Conservation (phyloP, 1,140 invertebrate genomes). For the Penaeus chinensis region DNA sequence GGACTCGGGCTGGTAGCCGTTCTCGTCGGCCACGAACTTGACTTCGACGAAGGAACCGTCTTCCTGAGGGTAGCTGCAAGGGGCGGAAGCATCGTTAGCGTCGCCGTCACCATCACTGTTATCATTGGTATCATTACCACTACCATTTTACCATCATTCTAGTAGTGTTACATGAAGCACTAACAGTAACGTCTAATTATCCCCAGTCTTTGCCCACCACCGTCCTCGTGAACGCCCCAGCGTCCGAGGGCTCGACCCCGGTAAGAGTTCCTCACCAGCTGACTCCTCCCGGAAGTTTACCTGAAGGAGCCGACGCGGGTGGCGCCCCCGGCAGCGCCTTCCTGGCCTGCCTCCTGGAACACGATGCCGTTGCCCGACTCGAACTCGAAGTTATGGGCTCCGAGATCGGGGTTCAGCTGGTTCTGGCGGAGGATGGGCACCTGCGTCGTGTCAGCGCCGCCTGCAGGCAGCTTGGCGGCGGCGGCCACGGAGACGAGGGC, state of each 20-base stretch:
- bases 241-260: no score
- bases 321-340: background rate
- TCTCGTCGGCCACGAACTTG: background rate
- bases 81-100: background rate
- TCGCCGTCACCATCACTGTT: background rate
- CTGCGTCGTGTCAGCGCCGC: background rate
- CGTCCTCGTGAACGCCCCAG: no score
- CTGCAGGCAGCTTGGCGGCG: background rate
- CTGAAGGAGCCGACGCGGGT: slow-evolving; percentile 28
- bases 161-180: no score
- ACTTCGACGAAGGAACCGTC: background rate
- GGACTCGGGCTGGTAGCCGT: slow-evolving; percentile 6
- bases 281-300: background rate
- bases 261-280: no score
- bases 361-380: slow-evolving; percentile 25
- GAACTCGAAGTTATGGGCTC: slow-evolving; percentile 32
- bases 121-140: no score
- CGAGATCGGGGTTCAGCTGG: slow-evolving; percentile 8
- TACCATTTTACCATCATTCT: no score
- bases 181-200: no score
- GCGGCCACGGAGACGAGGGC: background rate
- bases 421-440: slow-evolving; percentile 20
- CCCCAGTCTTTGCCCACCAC: no score
- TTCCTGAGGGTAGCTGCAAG: background rate
- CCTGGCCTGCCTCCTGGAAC: slow-evolving; percentile 3